Percentiles rank a stretch among this genome's conserved stretches.
These are phyloP conservation scores for Phorcus lineatus DNA, from an alignment of 2,888 invertebrate species.

Conservation along the genomic window DNA sequence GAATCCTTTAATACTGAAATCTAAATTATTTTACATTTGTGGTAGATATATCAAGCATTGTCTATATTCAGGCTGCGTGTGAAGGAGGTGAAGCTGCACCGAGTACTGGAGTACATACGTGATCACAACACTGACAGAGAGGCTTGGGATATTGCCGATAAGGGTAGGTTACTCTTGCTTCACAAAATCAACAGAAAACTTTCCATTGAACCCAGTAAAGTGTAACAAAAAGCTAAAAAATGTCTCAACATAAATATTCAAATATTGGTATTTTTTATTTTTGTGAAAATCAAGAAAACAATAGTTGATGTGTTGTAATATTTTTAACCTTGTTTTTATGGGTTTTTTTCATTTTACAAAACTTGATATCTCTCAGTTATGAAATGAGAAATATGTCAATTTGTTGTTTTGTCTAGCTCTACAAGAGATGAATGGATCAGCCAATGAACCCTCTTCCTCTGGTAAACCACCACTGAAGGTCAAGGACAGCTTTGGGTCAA, in stretches of 20 bases:
- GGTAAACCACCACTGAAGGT: slow-evolving; percentile 63
- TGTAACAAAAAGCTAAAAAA: not conserved
- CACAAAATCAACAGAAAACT: not conserved
- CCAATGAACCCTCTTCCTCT: slow-evolving; percentile 49
- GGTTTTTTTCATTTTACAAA: too few relatives aligned
- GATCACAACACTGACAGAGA: slow-evolving; percentile 68
- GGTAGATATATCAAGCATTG: too few relatives aligned
- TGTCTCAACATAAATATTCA: too few relatives aligned
- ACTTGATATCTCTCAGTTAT: not conserved
- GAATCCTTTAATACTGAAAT: too few relatives aligned
- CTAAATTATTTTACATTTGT: too few relatives aligned
- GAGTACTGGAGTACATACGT: slow-evolving; percentile 59
- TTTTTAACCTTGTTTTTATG: too few relatives aligned
- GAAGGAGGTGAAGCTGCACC: slow-evolving; percentile 53
- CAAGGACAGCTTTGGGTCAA: slow-evolving; percentile 56
- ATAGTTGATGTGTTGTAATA: too few relatives aligned
- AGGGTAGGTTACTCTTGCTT: slow-evolving; percentile 54
- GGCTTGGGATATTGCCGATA: slow-evolving; percentile 72
- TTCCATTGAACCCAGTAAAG: not conserved
- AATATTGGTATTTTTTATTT: too few relatives aligned
- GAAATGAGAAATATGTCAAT: not conserved
- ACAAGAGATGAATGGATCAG: slow-evolving; percentile 53
- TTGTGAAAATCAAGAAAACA: too few relatives aligned
- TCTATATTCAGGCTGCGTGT: slow-evolving; percentile 48
- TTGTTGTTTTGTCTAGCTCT: slow-evolving; percentile 41